Conservation (phyloP, 1,140 invertebrate genomes). For the Zophobas atratus region DNA sequence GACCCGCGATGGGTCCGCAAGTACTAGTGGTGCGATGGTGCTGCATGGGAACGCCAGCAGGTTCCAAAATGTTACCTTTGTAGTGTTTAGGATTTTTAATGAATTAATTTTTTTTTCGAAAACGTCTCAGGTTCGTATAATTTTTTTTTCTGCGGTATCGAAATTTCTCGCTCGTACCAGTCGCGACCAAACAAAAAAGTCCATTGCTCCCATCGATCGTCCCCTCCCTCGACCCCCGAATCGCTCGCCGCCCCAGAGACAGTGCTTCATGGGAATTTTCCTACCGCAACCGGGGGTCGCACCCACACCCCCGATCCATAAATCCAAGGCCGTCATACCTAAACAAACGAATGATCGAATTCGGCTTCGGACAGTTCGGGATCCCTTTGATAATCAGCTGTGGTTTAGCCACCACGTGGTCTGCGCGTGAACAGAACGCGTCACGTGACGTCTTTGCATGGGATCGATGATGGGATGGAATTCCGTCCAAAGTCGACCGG, state of each 20-base stretch:
- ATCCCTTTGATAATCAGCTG: background rate
- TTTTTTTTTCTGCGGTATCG: background rate
- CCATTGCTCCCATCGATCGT: background rate
- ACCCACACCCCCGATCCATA: constrained; percentile 3
- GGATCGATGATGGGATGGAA: constrained; percentile 48
- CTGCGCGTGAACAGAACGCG: constrained; percentile 27
- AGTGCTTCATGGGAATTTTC: constrained; percentile 33
- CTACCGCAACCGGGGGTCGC: constrained; percentile 6
- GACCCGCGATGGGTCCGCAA: background rate
- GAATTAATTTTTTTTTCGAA: background rate
- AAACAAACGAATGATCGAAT: background rate
- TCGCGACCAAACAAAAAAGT: background rate
- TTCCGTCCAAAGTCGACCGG: constrained; percentile 25
- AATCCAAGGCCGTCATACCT: background rate
- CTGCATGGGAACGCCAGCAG: background rate
- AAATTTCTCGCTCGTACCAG: background rate
- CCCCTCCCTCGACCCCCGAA: background rate
- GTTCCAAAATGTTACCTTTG: constrained; percentile 2
- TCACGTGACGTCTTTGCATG: constrained; percentile 45
- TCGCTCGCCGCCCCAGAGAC: constrained; percentile 7
- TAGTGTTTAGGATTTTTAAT: background rate
- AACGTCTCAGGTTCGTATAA: background rate
- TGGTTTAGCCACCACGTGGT: constrained; percentile 12
- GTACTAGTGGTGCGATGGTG: constrained; percentile 2
- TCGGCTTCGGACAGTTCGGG: background rate